A percentile compares a stretch with the other conserved stretches of the same genome.
Conservation (phyloP, 2,113 vertebrate genomes). For the Muntiacus reevesi region DNA sequence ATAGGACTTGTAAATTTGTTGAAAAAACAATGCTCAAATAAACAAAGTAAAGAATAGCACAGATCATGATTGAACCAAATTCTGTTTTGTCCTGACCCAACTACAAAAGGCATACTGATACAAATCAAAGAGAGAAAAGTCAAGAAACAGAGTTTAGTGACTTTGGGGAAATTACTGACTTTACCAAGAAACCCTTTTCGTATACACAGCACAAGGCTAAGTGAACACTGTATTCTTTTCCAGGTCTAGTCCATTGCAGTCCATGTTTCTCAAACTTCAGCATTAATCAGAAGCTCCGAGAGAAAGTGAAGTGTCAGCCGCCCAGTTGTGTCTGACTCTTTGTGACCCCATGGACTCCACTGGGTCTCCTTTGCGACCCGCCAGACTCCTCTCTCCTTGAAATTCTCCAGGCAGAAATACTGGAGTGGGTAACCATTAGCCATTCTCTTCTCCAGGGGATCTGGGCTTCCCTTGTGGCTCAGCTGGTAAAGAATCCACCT, state of each 20-base stretch:
- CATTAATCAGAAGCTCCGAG: neutral
- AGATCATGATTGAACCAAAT: neutral
- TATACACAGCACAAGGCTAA: neutral
- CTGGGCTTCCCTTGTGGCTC: neutral
- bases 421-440: neutral
- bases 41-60: neutral
- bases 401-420: neutral
- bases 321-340: neutral
- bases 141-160: neutral
- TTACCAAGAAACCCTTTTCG: neutral
- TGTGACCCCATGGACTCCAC: neutral
- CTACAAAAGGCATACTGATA: neutral
- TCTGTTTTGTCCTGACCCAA: neutral
- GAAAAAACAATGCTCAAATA: neutral
- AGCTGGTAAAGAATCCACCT: neutral
- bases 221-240: neutral
- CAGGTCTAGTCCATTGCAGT: neutral
- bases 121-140: neutral
- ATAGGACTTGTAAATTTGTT: neutral
- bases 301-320: neutral
- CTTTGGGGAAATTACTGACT: neutral
- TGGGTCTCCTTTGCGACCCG: rapidly evolving
- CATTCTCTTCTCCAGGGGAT: neutral
- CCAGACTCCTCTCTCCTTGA: neutral
- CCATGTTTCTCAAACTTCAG: neutral